These are phyloP conservation scores for Eurytoma californica DNA, from an alignment of 2,888 invertebrate species.

Conservation along the genomic window DNA sequence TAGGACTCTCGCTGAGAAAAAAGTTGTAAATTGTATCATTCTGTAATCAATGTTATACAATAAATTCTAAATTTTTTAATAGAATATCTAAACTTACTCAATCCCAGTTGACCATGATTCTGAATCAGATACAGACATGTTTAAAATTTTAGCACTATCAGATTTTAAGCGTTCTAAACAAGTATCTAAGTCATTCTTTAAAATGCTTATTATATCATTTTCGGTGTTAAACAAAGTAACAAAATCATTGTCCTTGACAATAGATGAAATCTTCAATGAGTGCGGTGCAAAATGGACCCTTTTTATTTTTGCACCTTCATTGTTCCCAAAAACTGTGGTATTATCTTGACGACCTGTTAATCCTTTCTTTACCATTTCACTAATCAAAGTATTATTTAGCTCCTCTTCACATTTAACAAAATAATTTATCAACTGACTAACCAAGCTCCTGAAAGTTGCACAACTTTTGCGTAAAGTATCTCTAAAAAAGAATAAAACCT, in stretches of 20 bases:
- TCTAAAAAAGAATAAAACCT: conserved; percentile 70
- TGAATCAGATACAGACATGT: conserved; percentile 58
- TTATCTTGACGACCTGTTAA: conserved; percentile 58
- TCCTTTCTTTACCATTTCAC: conserved; percentile 77
- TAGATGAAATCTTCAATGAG: conserved; percentile 76
- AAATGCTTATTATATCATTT: conserved; percentile 77
- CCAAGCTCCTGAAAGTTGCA: conserved; percentile 80
- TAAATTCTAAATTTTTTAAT: not conserved
- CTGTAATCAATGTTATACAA: not conserved
- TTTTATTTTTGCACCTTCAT: conserved; percentile 68
- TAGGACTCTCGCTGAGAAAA: conserved; percentile 54
- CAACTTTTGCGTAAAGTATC: conserved; percentile 83
- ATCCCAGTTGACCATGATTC: conserved; percentile 54
- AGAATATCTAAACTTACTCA: conserved; percentile 25
- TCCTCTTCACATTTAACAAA: conserved; percentile 87
- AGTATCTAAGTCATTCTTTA: conserved; percentile 81
- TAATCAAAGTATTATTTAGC: conserved; percentile 84
- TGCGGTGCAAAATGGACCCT: conserved; percentile 85
- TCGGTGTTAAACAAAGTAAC: conserved; percentile 76
- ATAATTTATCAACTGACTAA: conserved; percentile 84
- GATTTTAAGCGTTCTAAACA: conserved; percentile 82
- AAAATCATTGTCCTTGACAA: conserved; percentile 79
- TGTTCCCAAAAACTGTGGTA: conserved; percentile 34
- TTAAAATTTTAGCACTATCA: conserved; percentile 80
- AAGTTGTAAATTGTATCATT: no score